Evolutionary conservation across 2,797 vertebrate species (phyloP), one percentile per base, ranked within the genome.

Genomic region (Aeoliscus strigatus): DNA sequence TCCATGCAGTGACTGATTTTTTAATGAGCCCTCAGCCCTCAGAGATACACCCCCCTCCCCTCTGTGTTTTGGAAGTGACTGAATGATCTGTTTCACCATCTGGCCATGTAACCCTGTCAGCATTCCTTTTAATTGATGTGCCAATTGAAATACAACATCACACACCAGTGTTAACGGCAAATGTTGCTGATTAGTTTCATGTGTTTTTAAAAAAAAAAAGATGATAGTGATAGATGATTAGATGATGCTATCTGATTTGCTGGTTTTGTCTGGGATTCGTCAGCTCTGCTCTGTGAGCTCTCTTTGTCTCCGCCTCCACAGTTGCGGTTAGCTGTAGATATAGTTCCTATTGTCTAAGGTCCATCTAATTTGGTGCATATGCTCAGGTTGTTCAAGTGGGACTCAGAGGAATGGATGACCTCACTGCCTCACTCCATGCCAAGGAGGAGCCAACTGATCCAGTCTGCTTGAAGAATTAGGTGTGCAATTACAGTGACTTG

Each of bases 131-230:
- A 29, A 62, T 45, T 6, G n/a, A n/a, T n/a, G n/a, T n/a, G 18
- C 40, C 62, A 77, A 57, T 63, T 44, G 69, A 66, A 75, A 71
- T 53, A 70, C 14, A 49, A 66, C 42, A 13, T 23, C 46, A 34
- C 25, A 18, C 32, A 57, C 48, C 17, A 41, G 27, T 48, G 50
- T 55, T 60, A 55, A 51, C 41, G 53, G 41, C 24, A 7, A 38
- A 55, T 29, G 34, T 61, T 45, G 35, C 23, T 63, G 70, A 77
- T 74, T 55, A 35, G 29, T 76, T 82, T 72, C 37, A 55, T 55
- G 60, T 58, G 18, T 21, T n/a, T n/a, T n/a, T n/a, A n/a, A n/a
- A 21, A 21, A 21, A 21, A 3, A 21, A 21, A 21, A 3, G 3
- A 21, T 6, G 3, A 21, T 21, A 26, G 5, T 24, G 27, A n/a